Evolutionary conservation across 1,140 invertebrate genomes (phyloP).

Genomic region (Caerostris darwini): DNA sequence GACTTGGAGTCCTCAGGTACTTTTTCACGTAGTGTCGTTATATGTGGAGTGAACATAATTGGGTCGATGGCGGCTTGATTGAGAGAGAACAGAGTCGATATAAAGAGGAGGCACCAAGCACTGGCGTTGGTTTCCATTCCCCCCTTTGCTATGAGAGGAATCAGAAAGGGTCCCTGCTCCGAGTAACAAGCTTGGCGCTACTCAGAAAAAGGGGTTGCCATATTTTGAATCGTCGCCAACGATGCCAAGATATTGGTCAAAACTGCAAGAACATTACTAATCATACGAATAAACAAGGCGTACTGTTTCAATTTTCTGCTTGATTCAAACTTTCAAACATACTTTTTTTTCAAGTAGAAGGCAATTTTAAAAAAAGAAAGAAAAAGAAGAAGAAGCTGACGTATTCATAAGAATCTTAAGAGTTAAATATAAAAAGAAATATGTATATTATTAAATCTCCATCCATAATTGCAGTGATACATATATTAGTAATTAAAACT

Average conservation of each 20-base stretch:
- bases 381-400: too few relatives aligned
- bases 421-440: too few relatives aligned
- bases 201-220: slow-evolving; percentile 53
- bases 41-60: background rate
- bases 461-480: too few relatives aligned
- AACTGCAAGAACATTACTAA: background rate
- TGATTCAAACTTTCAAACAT: background rate
- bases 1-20: slow-evolving; percentile 5
- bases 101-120: background rate
- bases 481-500: too few relatives aligned
- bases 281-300: background rate
- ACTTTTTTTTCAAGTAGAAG: background rate
- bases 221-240: slow-evolving; percentile 14
- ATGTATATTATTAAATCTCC: too few relatives aligned
- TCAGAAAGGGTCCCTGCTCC: background rate
- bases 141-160: slow-evolving; percentile 39
- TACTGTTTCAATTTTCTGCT: background rate
- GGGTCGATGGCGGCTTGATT: background rate
- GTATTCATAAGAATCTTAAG: too few relatives aligned
- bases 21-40: background rate
- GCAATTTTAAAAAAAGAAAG: background rate
- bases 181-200: background rate
- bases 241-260: background rate
- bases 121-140: slow-evolving; percentile 58
- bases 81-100: background rate